phyloP scores from a whole-genome alignment of 2,797 vertebrate genomes.

The Gymnothorax reevesii region DNA sequence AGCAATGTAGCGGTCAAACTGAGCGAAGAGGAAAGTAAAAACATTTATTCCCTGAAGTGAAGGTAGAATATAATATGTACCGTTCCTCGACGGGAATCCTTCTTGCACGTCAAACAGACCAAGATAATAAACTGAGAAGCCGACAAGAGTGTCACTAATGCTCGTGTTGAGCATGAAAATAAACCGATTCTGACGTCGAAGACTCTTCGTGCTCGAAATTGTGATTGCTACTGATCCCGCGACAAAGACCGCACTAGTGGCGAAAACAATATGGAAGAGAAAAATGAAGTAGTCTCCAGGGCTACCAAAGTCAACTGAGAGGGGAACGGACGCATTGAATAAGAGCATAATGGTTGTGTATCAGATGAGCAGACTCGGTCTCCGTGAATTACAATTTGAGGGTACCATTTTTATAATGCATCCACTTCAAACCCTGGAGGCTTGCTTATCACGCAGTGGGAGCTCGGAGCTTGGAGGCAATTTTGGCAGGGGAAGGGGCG shows the following conservation, averaged over 20 bases:
- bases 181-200: constrained; percentile 75
- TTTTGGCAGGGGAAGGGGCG: not conserved
- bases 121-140: constrained; percentile 74
- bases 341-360: constrained; percentile 56
- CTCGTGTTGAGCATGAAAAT: constrained; percentile 81
- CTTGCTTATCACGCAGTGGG: no score
- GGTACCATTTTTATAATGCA: not conserved
- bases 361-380: not conserved
- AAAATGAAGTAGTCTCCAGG: constrained; percentile 71
- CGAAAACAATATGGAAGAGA: constrained; percentile 73
- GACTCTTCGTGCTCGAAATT: constrained; percentile 61
- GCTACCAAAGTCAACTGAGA: constrained; percentile 70
- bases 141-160: constrained; percentile 76
- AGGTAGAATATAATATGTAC: no score
- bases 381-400: not conserved
- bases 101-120: constrained; percentile 79
- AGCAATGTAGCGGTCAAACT: no score
- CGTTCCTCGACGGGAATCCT: constrained; percentile 72
- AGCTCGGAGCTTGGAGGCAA: no score
- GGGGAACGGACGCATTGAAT: constrained; percentile 58
- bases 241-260: constrained; percentile 64
- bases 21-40: no score
- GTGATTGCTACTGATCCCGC: constrained; percentile 72
- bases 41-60: no score
- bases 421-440: not conserved